A percentile compares a stretch with the other conserved stretches of the same genome.
Evolutionary conservation across 1,140 invertebrate species (phyloP).

Genomic region (Sinonovacula constricta): DNA sequence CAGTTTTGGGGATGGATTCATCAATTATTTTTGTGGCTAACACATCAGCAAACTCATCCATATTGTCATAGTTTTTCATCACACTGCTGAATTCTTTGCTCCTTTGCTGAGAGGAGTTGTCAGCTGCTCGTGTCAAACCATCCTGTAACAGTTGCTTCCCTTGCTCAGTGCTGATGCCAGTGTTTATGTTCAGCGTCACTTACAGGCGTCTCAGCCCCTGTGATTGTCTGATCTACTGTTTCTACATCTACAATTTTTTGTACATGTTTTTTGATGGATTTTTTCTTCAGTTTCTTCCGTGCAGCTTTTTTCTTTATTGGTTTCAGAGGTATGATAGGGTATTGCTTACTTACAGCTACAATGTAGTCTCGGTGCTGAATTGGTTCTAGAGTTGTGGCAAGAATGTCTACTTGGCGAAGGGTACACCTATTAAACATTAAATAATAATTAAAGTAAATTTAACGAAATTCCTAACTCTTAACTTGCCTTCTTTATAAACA

Average conservation of each 20-base stretch:
- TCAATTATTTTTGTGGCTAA: conserved; percentile 35
- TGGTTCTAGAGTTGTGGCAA: conserved; percentile 73
- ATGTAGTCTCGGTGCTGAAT: conserved; percentile 72
- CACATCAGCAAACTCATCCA: conserved; percentile 30
- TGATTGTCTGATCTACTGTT: conserved; percentile 19
- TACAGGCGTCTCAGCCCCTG: conserved; percentile 26
- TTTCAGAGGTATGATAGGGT: conserved; percentile 64
- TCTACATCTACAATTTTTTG: conserved; percentile 19
- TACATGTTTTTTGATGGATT: conserved; percentile 26
- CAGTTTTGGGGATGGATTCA: conserved; percentile 41
- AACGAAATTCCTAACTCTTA: too few species aligned
- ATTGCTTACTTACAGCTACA: conserved; percentile 56
- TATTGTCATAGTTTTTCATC: conserved; percentile 1
- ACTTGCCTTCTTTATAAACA: too few species aligned
- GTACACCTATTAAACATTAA: too few species aligned
- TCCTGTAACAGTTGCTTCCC: too few species aligned
- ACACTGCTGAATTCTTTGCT: conserved; percentile 23
- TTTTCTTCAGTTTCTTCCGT: conserved; percentile 35
- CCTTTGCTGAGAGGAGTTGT: conserved; percentile 26
- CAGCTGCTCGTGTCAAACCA: too few species aligned
- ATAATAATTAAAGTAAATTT: conserved; percentile 11
- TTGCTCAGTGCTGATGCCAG: too few species aligned
- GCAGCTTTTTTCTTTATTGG: conserved; percentile 28
- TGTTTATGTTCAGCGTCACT: conserved; percentile 28
- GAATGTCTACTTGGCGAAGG: conserved; percentile 66